phyloP scores from a whole-genome alignment of 2,113 vertebrate genomes.

The Elanus axillaris region DNA sequence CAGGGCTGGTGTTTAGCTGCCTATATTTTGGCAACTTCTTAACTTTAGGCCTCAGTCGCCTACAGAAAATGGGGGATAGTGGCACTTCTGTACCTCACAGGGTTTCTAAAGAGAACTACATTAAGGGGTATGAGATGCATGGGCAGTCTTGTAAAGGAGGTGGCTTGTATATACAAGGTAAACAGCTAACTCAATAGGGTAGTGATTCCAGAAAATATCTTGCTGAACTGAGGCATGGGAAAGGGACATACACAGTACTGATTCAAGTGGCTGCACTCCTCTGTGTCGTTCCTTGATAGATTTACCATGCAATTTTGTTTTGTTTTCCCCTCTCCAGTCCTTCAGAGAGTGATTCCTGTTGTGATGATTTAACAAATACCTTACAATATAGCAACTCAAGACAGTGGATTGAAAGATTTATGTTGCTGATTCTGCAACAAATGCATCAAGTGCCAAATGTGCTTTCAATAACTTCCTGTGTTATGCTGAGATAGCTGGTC shows the following conservation, averaged over 20 bases:
- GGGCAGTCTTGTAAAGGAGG: not conserved
- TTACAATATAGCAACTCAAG: not conserved
- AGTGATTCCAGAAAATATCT: not conserved
- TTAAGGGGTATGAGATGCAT: not conserved
- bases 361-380: not conserved
- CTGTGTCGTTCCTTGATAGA: not conserved
- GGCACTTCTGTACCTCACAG: not conserved
- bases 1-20: not conserved
- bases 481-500: not conserved
- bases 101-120: not conserved
- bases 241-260: not conserved
- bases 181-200: not conserved
- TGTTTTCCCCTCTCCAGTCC: not conserved
- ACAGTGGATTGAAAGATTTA: not conserved
- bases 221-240: not conserved
- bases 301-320: not conserved
- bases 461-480: not conserved
- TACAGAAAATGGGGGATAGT: not conserved
- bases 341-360: not conserved
- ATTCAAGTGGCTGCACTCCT: not conserved
- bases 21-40: not conserved
- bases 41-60: not conserved
- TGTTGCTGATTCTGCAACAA: not conserved
- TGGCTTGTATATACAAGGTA: not conserved
- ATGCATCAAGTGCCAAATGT: not conserved